Evolutionary conservation across 2,888 invertebrate genomes (phyloP), one percentile per base, ranked within the genome.

Genomic region (Hirudinaria manillensis): DNA sequence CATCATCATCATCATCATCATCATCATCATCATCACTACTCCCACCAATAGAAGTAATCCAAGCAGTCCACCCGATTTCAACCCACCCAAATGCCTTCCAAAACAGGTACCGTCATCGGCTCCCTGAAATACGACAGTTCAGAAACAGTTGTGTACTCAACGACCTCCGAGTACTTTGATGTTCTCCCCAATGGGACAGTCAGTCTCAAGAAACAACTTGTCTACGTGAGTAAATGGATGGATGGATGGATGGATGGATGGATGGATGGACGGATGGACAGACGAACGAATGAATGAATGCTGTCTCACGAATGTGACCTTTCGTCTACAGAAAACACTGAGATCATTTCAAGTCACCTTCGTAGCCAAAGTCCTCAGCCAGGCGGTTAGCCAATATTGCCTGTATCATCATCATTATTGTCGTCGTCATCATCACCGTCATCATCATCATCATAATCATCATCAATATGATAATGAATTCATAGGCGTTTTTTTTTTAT

Each of bases 11-110:
- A 4, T 68, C 66, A 32, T 67, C 74, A n/a, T 66, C 68, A 32
- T 61, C 75, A 4, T 72, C 75, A 61, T 75, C 75, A 53, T 75
- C 75, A 65, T 75, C 72, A 24, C 36, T 53, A 36, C 10, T 10
- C 3, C 2, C 56, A 38, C 2, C 56, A 38, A 36, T 38, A 53
- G n/a, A 45, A 56, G 0, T 73, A 32, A 19, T 75, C 72, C 2
- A 24, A 51, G 1, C 24, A 45, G 6, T 72, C 72, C 19, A 51
- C 71, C 0, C 45, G 16, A 6, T 71, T 51, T 0, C 45, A 36
- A 0, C 45, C 71, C 4, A 45, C 51, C 7, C 45, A 36, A 6
- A 45, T 51, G 0, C 45, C 71, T 0, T 71, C 71, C 0, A 45
- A 51, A 0, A 51, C 55, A 16, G 38, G 38, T 38, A 10, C 38